Evolutionary conservation across 2,113 vertebrate genomes (phyloP).

Genomic region (Morone saxatilis): DNA sequence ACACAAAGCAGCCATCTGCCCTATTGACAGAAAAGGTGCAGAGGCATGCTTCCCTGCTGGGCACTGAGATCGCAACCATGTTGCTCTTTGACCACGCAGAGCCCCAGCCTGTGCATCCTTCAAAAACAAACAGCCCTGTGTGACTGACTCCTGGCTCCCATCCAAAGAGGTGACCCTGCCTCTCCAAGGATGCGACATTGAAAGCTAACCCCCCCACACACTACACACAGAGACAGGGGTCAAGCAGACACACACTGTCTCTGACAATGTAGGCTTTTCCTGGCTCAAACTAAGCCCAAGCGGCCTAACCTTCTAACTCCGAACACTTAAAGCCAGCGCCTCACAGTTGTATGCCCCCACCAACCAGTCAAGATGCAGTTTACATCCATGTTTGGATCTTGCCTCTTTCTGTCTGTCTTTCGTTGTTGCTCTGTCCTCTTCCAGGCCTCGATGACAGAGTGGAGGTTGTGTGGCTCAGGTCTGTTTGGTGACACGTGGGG

Average conservation of each 20-base stretch:
- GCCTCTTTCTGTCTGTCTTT: too few species aligned
- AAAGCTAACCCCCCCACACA: slow-evolving; percentile 35
- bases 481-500: too few species aligned
- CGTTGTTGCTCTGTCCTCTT: too few species aligned
- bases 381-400: too few species aligned
- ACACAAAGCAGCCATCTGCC: slow-evolving; percentile 56
- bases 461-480: too few species aligned
- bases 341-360: too few species aligned
- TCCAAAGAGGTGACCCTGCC: slow-evolving; percentile 56
- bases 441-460: too few species aligned
- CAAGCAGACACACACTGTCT: slow-evolving; percentile 63
- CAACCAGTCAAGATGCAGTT: too few species aligned
- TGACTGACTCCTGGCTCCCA: slow-evolving; percentile 53
- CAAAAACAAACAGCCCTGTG: slow-evolving; percentile 53
- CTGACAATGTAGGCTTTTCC: slow-evolving; percentile 51
- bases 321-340: slow-evolving; percentile 9
- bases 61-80: slow-evolving; percentile 54
- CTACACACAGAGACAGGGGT: slow-evolving; percentile 64
- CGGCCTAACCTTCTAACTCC: slow-evolving; percentile 15
- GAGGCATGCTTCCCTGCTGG: slow-evolving; percentile 46
- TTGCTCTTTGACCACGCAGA: slow-evolving; percentile 52
- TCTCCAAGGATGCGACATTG: slow-evolving; percentile 52
- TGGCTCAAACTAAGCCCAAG: slow-evolving; percentile 16
- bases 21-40: slow-evolving; percentile 56
- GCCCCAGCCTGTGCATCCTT: slow-evolving; percentile 30